Evolutionary conservation across 2,113 vertebrate genomes (phyloP), one percentile per base, ranked within the genome.

Genomic region (Nerophis lumbriciformis): DNA sequence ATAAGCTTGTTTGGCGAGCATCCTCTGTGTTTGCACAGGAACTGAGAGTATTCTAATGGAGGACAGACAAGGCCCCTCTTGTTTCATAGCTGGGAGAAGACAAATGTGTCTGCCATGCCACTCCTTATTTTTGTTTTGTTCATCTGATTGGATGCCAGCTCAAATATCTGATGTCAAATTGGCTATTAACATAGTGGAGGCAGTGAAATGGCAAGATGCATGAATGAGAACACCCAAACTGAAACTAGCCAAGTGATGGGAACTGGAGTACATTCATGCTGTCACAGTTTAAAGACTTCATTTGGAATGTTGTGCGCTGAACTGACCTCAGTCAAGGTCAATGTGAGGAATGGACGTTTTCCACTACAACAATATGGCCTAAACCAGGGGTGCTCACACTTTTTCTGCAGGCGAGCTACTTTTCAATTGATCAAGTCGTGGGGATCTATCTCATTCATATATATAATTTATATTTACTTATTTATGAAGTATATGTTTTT

Each of bases 1-100:
- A 91, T 91, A 85, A 86, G 90, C 87, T 90, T 97, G 92, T 96
- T 97, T 97, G 92, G 90, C 88, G 85, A 90, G 93, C 83, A 89
- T 93, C 92, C 91, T 87, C 84, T 82, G 78, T 95, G 92, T 95
- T 96, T 95, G 93, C 88, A 71, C 85, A 93, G 89, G 92, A 91
- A 91, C 90, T 89, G 91, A 88, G 84, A 88, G 89, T 84, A 87
- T 90, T 91, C 90, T 91, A 87, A 90, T 85, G 73, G 89, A 88
- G 91, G 89, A 90, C 85, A 87, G 83, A 75, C 81, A 73, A 79
- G 70, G 81, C 71, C 71, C 77, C 82, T 84, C 78, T 75, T 73
- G 14, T 81, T 61, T 48, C 72, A 63, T 81, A 72, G 91, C 83
- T 92, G 91, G 87, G 89, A 92, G 92, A 88, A 88, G 86, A 89